phyloP scores from a whole-genome alignment of 2,113 vertebrate genomes.

The Solea solea region DNA sequence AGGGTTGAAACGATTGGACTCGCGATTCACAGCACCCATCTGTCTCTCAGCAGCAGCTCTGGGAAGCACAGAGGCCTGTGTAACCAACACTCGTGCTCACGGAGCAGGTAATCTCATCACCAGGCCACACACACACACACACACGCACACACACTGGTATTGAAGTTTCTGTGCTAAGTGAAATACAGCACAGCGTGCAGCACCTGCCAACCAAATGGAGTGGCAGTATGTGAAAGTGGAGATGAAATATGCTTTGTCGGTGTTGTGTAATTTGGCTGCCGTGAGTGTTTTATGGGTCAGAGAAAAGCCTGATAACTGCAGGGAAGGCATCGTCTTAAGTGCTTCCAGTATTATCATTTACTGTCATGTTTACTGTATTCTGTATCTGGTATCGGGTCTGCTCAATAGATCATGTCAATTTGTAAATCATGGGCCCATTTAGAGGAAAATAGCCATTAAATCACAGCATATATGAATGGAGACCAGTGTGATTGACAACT shows the following conservation, averaged over 20 bases:
- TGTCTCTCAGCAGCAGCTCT: not conserved
- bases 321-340: constrained; percentile 11
- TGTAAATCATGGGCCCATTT: no score
- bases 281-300: constrained; percentile 1
- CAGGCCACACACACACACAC: constrained; percentile 4
- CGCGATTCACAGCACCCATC: constrained; percentile 38
- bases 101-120: not conserved
- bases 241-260: constrained; percentile 25
- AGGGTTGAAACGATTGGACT: constrained; percentile 7
- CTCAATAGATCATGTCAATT: no score
- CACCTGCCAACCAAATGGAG: constrained; percentile 29
- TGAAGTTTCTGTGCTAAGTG: constrained; percentile 23
- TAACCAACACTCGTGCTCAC: not conserved
- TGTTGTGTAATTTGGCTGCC: constrained; percentile 41
- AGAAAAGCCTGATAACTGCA: not conserved
- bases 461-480: no score
- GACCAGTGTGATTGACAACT: no score
- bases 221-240: constrained; percentile 28
- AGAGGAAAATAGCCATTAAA: no score
- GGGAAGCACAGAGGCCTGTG: not conserved
- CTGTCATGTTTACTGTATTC: constrained; percentile 8
- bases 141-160: not conserved
- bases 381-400: not conserved
- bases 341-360: constrained; percentile 16
- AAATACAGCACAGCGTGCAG: constrained; percentile 39